Evolutionary conservation across 2,888 invertebrate genomes (phyloP).

Genomic region (Aproaerema taeniolella): DNA sequence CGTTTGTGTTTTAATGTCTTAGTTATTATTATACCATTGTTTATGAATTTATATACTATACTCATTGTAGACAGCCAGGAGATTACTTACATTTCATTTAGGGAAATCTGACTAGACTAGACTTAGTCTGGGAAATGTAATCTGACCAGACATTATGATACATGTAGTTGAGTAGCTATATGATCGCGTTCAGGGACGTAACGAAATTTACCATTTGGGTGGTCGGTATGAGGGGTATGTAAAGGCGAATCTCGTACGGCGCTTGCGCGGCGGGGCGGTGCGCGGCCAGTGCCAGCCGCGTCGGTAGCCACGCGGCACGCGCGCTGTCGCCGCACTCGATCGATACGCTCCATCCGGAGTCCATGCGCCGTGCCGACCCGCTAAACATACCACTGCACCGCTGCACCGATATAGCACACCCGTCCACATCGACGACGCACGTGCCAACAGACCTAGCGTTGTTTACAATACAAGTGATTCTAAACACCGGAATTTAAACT

Average conservation of each 20-base stretch:
- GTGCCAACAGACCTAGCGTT: constrained; percentile 26
- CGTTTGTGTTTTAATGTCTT: too few relatives aligned
- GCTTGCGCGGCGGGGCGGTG: constrained; percentile 56
- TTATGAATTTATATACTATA: too few relatives aligned
- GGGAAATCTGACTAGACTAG: too few relatives aligned
- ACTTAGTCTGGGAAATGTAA: too few relatives aligned
- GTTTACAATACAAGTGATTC: constrained; percentile 26
- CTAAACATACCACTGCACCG: constrained; percentile 64
- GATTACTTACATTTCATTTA: too few relatives aligned
- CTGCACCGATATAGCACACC: constrained; percentile 42
- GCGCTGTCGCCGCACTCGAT: constrained; percentile 43
- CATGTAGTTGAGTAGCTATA: not conserved
- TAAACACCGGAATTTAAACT: constrained; percentile 25
- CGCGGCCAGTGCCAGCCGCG: constrained; percentile 66
- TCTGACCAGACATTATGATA: not conserved
- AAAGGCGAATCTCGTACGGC: constrained; percentile 26
- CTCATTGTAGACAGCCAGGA: too few relatives aligned
- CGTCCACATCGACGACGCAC: constrained; percentile 34
- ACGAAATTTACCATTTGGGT: constrained; percentile 10
- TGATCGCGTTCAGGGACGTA: constrained; percentile 3
- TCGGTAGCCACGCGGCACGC: constrained; percentile 70
- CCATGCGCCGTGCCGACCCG: constrained; percentile 21
- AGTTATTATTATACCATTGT: too few relatives aligned
- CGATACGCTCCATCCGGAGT: constrained; percentile 32
- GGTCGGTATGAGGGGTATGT: constrained; percentile 14